A percentile compares a stretch with the other conserved stretches of the same genome.
These are phyloP conservation scores for Contarinia nasturtii DNA, from an alignment of 1,140 invertebrate species.

Conservation along the genomic window DNA sequence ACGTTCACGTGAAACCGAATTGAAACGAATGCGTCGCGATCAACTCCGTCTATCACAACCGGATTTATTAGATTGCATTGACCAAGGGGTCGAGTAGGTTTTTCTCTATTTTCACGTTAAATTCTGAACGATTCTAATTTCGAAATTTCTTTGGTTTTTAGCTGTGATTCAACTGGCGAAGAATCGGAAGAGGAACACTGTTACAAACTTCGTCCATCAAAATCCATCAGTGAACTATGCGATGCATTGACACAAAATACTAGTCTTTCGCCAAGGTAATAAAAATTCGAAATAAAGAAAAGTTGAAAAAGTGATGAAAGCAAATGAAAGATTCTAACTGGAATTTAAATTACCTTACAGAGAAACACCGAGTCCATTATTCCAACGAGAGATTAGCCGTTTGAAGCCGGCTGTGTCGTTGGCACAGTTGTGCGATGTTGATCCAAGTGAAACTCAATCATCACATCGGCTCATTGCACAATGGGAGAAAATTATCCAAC, in stretches of 20 bases:
- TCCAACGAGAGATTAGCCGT: constrained; percentile 7
- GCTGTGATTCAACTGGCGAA: constrained; percentile 23
- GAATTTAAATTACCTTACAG: constrained; percentile 3
- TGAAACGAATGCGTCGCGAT: constrained; percentile 37
- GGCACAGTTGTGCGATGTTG: constrained; percentile 32
- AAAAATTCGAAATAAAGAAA: background rate
- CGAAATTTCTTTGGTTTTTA: constrained; percentile 3
- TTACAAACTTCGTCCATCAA: constrained; percentile 30
- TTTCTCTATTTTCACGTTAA: background rate
- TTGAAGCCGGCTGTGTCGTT: constrained; percentile 35
- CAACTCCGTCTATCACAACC: constrained; percentile 21
- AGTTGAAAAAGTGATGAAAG: too few species aligned
- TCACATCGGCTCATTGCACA: constrained; percentile 36
- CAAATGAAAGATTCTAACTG: too few species aligned
- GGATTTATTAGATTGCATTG: constrained; percentile 26
- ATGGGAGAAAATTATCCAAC: constrained; percentile 38
- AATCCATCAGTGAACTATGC: constrained; percentile 34
- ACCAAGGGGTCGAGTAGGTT: constrained; percentile 23
- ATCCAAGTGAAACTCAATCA: constrained; percentile 32
- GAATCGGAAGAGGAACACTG: constrained; percentile 35
- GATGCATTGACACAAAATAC: constrained; percentile 25
- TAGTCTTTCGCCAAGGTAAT: constrained; percentile 22
- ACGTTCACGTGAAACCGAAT: constrained; percentile 49
- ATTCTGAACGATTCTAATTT: background rate
- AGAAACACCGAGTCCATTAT: constrained; percentile 7